Base-by-base conservation (phyloP, 2,113 vertebrate species). In the Bothrops jararaca region DNA sequence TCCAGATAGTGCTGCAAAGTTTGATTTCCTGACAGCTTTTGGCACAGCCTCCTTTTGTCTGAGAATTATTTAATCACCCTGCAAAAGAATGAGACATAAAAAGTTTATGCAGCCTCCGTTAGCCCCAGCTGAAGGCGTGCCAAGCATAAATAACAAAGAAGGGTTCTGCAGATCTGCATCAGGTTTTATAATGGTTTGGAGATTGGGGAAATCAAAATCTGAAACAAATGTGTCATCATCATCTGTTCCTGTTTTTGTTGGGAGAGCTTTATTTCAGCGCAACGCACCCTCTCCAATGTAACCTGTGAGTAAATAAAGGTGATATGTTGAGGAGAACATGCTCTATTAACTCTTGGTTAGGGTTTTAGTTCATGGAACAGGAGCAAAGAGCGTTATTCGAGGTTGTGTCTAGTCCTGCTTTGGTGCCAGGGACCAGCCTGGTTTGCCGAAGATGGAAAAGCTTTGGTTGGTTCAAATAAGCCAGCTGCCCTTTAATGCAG, bases 401-500 rank as follows among this genome's bases (percentile, higher is more conserved):
- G 93, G 90, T 92, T 92, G 91, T 48, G 88, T 95, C 95, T 95
- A 42, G 94, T 97, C 95, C 89, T 95, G 96, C 95, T 96, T 18
- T 12, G 22, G 86, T 92, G 95, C 96, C 96, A 97, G 92, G 92
- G 93, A 52, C 88, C 64, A 42, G 95, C 95, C 94, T 94, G 57
- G 93, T 96, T 96, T 90, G 20, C 58, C 93, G 96, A 90, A 95
- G 95, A 86, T 5, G 2, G 89, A 64, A 93, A 85, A 91, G 91
- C 93, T 95, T 94, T 95, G 93, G 95, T 93, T 96, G 96, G 95
- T 92, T 96, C 97, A 96, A 89, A 89, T 58, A 52, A 88, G 94
- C 96, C 96, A 97, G 97, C 93, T 98, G 97, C 95, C 97, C 53
- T 93, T 93, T 96, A 95, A 95, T 93, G 92, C 60, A 42, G 92